Evolutionary conservation across 2,888 invertebrate species (phyloP), one percentile per base, ranked within the genome.

Genomic region (Microctonus hyperodae): DNA sequence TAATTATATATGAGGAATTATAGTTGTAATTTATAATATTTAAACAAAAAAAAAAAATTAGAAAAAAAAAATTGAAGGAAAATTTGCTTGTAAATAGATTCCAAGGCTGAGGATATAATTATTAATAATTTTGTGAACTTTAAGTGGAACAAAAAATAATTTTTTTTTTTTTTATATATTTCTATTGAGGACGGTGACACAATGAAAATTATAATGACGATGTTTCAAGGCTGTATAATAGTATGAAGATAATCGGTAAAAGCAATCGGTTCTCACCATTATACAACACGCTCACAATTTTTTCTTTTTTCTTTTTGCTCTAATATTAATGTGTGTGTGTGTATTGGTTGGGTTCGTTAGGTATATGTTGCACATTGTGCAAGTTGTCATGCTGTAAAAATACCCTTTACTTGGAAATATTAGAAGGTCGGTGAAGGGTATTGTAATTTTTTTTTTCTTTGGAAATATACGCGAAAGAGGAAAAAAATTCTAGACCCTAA

Each of bases 251-350:
- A 20, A 58, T 58, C 23, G 16, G n/a, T n/a, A 44, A 44, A 44
- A n/a, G 16, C 44, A 16, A 44, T 44, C 44, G 20, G 23, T 58
- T 40, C 37, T 40, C 37, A 35, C 37, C 31, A 31, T 60, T 28
- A 55, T 33, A 31, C 44, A 23, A 44, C 23, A 44, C 59, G 51
- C 53, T 65, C 58, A 16, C 59, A 40, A 53, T 59, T 65, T 64
- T 64, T 28, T 23, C 16, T 64, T 59, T 72, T 73, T 64, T 56
- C 72, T 72, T 72, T 73, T 72, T 72, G 72, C 71, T 72, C 72
- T 57, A 72, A 69, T 72, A 73, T 71, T 67, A 67, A 66, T 65
- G 23, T 44, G 31, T 16, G 7, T 37, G 13, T 13, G n/a, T 37
- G 37, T n/a, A n/a, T n/a, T n/a, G n/a, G n/a, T n/a, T n/a, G n/a